Base-by-base conservation (phyloP, 2,113 vertebrate genomes). In the Hydrolagus affinis region DNA sequence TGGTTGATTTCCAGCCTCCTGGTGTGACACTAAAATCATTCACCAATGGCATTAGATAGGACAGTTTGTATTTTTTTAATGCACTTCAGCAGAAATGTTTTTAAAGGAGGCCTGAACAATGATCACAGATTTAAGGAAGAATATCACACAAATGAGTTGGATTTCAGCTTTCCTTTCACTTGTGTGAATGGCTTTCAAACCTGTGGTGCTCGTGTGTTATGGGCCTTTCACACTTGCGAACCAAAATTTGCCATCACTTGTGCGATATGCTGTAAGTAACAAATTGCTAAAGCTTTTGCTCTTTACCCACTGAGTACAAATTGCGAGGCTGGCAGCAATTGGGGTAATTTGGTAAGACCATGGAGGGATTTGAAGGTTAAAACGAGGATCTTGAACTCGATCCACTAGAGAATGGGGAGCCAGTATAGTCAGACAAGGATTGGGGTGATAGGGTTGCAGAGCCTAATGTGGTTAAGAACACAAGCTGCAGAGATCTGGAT, bases 221-320 rank as follows among this genome's bases (percentile, higher is more conserved):
- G 78, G 59, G 32, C 78, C 78, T 83, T 83, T 83, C 78, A 83
- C 78, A 68, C 62, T 83, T 83, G 60, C 78, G 25, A 83, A 68
- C 60, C 64, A 83, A 64, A 78, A 21, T 83, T 60, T 83, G 23
- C 78, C 78, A 83, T 83, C 32, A 28, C 62, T 83, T 83, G 60
- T 66, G 78, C 25, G 60, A 21, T 83, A 78, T 83, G 60, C 78
- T 83, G 78, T 83, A 62, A 83, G 62, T 28, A 83, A 64, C 78
- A 83, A 62, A 83, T 83, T 83, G 78, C 60, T 1, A 83, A 83
- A 66, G 60, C 25, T 32, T 83, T 83, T 15, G 25, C 30, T 25
- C 78, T 64, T 83, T 83, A 32, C 60, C 17, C 78, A 83, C 59
- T 32, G 66, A 64, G 78, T 68, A 83, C 64, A 66, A 83, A 30